Base-by-base conservation (phyloP, 2,113 vertebrate species). In the Leucopternis melanops region DNA sequence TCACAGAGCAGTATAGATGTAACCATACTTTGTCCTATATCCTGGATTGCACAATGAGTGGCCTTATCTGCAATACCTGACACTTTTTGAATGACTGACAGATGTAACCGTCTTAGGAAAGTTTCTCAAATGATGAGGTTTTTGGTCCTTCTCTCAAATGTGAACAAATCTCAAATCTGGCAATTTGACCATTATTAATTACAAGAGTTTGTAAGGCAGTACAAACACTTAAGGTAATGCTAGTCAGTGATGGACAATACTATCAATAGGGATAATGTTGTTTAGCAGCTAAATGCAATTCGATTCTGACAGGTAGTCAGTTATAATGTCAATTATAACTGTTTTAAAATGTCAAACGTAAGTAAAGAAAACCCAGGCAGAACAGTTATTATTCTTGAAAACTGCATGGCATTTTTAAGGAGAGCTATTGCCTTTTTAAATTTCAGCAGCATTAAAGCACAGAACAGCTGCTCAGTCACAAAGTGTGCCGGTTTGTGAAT, bases 271-370 rank as follows among this genome's bases (percentile, higher is more conserved):
- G n/a, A 80, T 81, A 93, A 95, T 34, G 11, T 49, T 86, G 57
- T 88, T 96, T 91, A 86, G 58, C 83, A 92, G 57, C 38, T 86
- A 91, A 86, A 93, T 62, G 50, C 8, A 74, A 86, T 85, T 79
- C 1, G 0, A 14, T 38, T 71, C 93, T 87, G 71, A 72, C 86
- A 90, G 69, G 34, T 66, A 96, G 66, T 92, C 87, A 90, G 79
- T 94, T 95, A 92, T 59, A 89, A 88, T 88, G 85, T 86, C 92
- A 89, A 34, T 96, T 81, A 75, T 70, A 71, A 74, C 65, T 59
- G 22, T 57, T 96, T 72, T 65, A 73, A 95, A 94, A 96, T 92
- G 85, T 94, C 89, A 94, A 94, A 88, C 29, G 63, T 52, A 88
- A 52, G 57, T 96, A 90, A 83, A 88, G 88, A 92, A 97, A 95